These are phyloP conservation scores for Cephalopterus ornatus DNA, from an alignment of 2,113 vertebrate species.

Conservation along the genomic window DNA sequence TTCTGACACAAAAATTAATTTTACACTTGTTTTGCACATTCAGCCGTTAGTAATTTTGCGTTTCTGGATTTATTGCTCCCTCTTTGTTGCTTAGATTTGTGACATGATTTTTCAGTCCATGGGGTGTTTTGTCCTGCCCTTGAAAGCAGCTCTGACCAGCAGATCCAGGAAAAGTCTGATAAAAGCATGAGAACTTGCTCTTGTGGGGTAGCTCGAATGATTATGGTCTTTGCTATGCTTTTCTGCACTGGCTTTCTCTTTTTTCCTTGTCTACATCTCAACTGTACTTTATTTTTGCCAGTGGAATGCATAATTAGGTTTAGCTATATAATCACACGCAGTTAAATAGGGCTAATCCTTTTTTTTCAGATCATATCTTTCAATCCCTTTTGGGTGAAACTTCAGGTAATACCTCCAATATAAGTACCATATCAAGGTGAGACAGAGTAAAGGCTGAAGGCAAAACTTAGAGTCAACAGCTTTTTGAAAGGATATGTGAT, in stretches of 20 bases:
- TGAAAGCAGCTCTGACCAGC: neutral
- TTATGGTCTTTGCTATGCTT: neutral
- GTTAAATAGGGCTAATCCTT: neutral
- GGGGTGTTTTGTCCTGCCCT: neutral
- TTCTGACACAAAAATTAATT: neutral
- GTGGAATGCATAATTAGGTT: neutral
- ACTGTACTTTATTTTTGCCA: neutral
- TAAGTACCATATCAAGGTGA: neutral
- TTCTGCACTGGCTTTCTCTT: neutral
- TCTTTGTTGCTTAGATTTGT: neutral
- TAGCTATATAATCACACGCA: neutral
- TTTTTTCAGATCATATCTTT: neutral
- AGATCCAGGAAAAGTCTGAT: neutral
- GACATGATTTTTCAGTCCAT: neutral
- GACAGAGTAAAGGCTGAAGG: fast-evolving
- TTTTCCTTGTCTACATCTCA: neutral
- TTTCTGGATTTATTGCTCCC: neutral
- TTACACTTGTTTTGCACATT: neutral
- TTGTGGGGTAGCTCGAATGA: neutral
- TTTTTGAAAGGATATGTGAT: neutral
- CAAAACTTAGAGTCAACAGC: neutral
- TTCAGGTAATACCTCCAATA: neutral
- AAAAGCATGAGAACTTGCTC: neutral
- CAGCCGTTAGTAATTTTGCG: neutral
- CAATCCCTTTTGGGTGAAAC: neutral